These are phyloP conservation scores for Drosophila kuntzei DNA, from an alignment of 2,888 invertebrate genomes.

Conservation along the genomic window DNA sequence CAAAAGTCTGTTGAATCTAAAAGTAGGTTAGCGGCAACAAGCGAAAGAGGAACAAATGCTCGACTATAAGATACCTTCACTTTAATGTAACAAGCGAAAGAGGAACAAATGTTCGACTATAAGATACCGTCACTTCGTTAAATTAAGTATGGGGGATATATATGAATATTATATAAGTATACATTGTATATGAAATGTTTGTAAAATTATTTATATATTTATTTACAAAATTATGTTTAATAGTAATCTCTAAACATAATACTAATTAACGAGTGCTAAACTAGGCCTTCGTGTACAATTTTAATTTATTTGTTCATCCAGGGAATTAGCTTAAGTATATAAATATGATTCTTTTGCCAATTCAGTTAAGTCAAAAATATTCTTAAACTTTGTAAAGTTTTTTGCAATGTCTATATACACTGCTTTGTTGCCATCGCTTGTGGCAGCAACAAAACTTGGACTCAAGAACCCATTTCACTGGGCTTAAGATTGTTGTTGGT, in stretches of 20 bases:
- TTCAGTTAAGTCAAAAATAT: not conserved
- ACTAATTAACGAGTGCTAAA: too few relatives aligned
- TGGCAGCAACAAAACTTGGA: constrained; percentile 34
- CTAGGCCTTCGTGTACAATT: too few relatives aligned
- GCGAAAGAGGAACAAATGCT: constrained; percentile 2
- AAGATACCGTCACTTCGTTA: constrained; percentile 12
- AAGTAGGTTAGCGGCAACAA: too few relatives aligned
- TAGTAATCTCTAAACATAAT: too few relatives aligned
- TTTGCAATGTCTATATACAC: not conserved
- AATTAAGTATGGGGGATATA: not conserved
- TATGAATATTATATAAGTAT: too few relatives aligned
- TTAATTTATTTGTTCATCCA: not conserved
- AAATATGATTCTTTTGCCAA: not conserved
- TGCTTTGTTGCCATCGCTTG: constrained; percentile 5
- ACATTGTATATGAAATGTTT: too few relatives aligned
- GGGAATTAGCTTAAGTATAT: not conserved
- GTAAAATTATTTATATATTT: too few relatives aligned
- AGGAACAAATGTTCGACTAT: constrained; percentile 20
- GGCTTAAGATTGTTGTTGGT: constrained; percentile 48
- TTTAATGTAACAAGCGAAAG: too few relatives aligned
- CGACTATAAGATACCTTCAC: constrained; percentile 27
- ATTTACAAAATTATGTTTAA: too few relatives aligned
- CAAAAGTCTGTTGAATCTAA: constrained; percentile 52
- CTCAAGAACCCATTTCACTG: constrained; percentile 45
- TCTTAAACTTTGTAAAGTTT: not conserved